phyloP scores from a whole-genome alignment of 2,888 invertebrate species.

The Lasioglossum leucozonium region DNA sequence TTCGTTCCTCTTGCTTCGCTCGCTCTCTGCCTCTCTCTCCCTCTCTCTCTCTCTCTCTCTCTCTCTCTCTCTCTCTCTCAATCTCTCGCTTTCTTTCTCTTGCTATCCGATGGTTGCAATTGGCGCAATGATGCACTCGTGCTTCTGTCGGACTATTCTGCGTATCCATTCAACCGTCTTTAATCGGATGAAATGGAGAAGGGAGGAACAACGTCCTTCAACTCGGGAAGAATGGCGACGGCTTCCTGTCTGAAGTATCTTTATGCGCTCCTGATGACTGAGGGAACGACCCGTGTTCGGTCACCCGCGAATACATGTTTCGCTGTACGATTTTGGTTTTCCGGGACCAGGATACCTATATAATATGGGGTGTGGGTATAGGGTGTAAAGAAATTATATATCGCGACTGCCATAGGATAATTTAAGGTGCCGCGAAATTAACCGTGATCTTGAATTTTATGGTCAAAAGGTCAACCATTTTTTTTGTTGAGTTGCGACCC shows the following conservation, averaged over 20 bases:
- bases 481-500: no score
- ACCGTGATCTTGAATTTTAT: no score
- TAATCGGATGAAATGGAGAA: conserved; percentile 9
- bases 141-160: conserved; percentile 11
- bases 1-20: not conserved
- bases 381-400: no score
- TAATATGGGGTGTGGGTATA: not conserved
- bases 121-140: conserved; percentile 8
- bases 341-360: not conserved
- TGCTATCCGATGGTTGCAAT: not conserved
- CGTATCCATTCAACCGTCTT: conserved; percentile 11
- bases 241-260: not conserved
- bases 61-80: not conserved
- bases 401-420: no score
- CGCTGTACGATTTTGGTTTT: not conserved
- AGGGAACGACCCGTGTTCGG: not conserved
- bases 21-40: not conserved
- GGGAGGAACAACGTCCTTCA: not conserved
- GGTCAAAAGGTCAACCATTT: no score
- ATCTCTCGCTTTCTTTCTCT: not conserved
- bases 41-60: no score
- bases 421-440: no score
- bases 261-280: not conserved
- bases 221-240: conserved; percentile 3
- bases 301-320: not conserved